Evolutionary conservation across 2,113 vertebrate species (phyloP), one percentile per base, ranked within the genome.

Genomic region (Agapornis roseicollis): DNA sequence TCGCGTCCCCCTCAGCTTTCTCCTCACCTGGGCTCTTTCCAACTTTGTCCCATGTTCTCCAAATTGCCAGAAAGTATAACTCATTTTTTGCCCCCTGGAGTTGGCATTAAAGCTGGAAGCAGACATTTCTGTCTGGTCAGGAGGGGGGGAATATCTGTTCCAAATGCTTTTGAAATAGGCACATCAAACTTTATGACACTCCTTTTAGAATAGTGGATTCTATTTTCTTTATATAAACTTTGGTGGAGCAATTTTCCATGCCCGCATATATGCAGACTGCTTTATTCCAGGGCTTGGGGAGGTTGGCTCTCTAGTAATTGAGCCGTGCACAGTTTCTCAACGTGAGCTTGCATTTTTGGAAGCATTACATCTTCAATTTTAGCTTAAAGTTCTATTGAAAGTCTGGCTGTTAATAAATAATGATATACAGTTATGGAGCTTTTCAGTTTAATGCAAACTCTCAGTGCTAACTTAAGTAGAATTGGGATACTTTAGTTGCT

Each of bases 51-150:
- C 64, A 13, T 42, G 53, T 60, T 77, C 37, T 86, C 39, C 18
- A 74, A 73, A 93, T 60, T 53, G 22, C 53, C 49, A 81, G 35
- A 70, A 94, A 89, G 15, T 20, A 5, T 13, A 17, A 47, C 56
- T 92, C 5, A 3, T 16, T 41, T 52, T 55, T 63, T 39, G 17
- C 17, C 4, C 20, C 11, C 52, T 58, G 41, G 47, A 90, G n/a
- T 8, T 89, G 65, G 77, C 72, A 93, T 78, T 92, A 64, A 94
- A 91, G 35, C 33, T 90, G 64, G 44, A 94, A 92, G 92, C 35
- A 90, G 88, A 56, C 42, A 44, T 74, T 93, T 86, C 90, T 96
- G 90, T 92, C 88, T 93, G 24, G 61, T 85, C 60, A 88, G 88
- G 88, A 79, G 68, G 18, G 10, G 19, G 64, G 25, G 11, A 86